Conservation (phyloP, 2,888 invertebrate species). For the Drosophila neotestacea region DNA sequence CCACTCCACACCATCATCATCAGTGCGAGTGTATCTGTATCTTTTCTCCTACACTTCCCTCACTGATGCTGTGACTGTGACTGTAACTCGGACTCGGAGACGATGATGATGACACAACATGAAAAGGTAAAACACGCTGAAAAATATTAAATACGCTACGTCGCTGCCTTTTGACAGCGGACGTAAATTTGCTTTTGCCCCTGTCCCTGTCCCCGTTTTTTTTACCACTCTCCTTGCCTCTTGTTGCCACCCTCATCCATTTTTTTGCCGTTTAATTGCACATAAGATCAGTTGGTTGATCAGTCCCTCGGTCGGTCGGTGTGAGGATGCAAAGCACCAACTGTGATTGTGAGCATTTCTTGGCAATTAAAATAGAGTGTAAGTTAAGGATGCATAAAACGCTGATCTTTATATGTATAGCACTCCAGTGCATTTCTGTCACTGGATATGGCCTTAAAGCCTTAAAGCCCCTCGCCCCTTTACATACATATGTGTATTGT, state of each 20-base stretch:
- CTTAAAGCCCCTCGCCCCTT: background rate
- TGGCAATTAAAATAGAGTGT: constrained; percentile 83
- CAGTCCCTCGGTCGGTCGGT: constrained; percentile 15
- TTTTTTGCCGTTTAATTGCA: constrained; percentile 71
- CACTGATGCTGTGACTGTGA: constrained; percentile 1
- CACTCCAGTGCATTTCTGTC: constrained; percentile 48
- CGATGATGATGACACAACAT: constrained; percentile 84
- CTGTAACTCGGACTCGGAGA: constrained; percentile 34
- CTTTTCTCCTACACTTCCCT: constrained; percentile 20
- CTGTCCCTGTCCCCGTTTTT: constrained; percentile 1
- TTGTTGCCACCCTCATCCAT: constrained; percentile 1
- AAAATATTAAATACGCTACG: constrained; percentile 84
- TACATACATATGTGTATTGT: background rate
- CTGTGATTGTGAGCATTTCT: constrained; percentile 70
- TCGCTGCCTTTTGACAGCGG: constrained; percentile 83
- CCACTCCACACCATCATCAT: constrained; percentile 32
- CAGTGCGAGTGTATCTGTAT: constrained; percentile 46
- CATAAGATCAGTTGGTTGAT: constrained; percentile 55
- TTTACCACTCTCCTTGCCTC: background rate
- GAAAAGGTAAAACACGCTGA: constrained; percentile 84
- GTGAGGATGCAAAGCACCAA: constrained; percentile 41
- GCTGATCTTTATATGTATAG: constrained; percentile 74
- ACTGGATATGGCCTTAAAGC: constrained; percentile 35
- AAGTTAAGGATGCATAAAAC: constrained; percentile 82
- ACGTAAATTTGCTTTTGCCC: constrained; percentile 83